These are phyloP conservation scores for Diadema setosum DNA, from an alignment of 35 echinoderm and acorn worm genomes.

Conservation along the genomic window DNA sequence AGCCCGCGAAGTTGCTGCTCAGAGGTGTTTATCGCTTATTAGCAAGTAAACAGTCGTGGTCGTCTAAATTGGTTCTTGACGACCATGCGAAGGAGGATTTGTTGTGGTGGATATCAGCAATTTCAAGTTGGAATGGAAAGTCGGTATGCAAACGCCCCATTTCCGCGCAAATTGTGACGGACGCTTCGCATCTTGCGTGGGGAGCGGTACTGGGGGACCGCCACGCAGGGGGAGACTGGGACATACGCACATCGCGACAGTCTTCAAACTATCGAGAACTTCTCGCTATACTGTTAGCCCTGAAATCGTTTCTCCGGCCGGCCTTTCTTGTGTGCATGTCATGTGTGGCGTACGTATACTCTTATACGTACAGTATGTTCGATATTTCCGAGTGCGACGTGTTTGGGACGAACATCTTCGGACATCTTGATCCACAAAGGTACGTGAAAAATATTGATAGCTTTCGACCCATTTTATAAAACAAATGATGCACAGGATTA, in stretches of 20 bases:
- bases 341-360: too few species aligned
- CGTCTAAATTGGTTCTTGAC: neutral
- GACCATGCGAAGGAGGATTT: neutral
- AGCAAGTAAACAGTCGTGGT: conserved; percentile 37
- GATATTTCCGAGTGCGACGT: too few species aligned
- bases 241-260: conserved; percentile 10
- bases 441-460: too few species aligned
- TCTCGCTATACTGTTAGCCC: conserved; percentile 30
- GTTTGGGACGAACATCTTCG: too few species aligned
- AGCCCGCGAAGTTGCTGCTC: conserved; percentile 48
- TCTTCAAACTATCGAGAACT: conserved; percentile 64
- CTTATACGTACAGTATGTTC: too few species aligned
- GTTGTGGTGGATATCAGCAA: conserved; percentile 23
- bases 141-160: neutral
- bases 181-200: conserved; percentile 20
- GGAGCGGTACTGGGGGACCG: neutral
- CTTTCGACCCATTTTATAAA: too few species aligned
- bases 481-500: too few species aligned
- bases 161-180: conserved; percentile 21
- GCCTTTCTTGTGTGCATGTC: too few species aligned
- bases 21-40: conserved; percentile 34
- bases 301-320: conserved; percentile 17
- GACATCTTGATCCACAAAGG: too few species aligned
- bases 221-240: conserved; percentile 39
- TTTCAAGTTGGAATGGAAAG: conserved; percentile 23